Conservation (phyloP, 23 tunicate genomes). For the Diplosoma virens region DNA sequence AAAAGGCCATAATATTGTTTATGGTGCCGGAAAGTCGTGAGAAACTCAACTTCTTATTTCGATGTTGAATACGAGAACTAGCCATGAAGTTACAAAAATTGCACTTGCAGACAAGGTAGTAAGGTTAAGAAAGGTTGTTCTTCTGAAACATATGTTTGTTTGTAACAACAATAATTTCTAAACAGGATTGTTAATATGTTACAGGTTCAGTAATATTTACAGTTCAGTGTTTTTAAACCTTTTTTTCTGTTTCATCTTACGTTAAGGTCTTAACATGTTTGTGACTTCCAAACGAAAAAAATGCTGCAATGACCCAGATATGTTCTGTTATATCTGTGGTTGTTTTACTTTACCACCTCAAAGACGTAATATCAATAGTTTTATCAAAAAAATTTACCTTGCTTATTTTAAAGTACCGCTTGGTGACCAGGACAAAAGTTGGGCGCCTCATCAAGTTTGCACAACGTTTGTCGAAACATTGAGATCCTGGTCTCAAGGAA, state of each 20-base stretch:
- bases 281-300: neutral
- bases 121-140: neutral
- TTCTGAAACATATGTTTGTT: neutral
- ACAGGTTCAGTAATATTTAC: neutral
- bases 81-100: conserved; percentile 6
- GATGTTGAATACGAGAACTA: neutral
- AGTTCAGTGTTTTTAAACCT: neutral
- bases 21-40: conserved; percentile 14
- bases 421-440: conserved; percentile 18
- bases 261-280: neutral
- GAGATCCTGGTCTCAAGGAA: no score
- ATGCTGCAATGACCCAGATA: conserved; percentile 19
- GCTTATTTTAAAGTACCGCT: conserved; percentile 22
- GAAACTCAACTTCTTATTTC: neutral
- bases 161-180: neutral
- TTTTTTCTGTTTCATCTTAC: no score
- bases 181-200: neutral
- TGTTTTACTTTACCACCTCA: conserved; percentile 19
- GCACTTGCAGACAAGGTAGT: conserved; percentile 1
- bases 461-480: conserved; percentile 9
- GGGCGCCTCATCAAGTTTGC: conserved; percentile 18
- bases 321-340: conserved; percentile 22
- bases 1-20: neutral
- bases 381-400: conserved; percentile 6
- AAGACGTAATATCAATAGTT: conserved; percentile 8